Evolutionary conservation across 2,113 vertebrate genomes (phyloP).

Genomic region (Rhodinocichla rosea): DNA sequence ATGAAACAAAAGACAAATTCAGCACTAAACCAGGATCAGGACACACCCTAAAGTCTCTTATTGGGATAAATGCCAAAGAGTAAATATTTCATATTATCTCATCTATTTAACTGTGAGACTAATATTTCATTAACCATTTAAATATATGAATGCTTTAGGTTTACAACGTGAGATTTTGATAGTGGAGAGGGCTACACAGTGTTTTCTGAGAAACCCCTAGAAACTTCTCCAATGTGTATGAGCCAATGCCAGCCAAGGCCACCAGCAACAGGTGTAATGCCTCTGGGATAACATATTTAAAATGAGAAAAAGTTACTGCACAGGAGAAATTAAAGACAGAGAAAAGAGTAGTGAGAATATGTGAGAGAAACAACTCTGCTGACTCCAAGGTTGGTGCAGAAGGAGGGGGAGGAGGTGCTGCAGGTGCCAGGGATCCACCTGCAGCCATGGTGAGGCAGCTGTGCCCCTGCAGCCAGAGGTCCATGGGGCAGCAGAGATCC

Average conservation of each 20-base stretch:
- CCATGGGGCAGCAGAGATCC: background rate
- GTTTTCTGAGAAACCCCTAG: background rate
- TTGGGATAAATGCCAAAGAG: background rate
- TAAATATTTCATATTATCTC: background rate
- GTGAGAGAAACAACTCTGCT: background rate
- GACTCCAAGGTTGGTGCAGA: background rate
- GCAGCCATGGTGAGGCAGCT: background rate
- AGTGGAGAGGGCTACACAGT: background rate
- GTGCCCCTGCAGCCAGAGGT: background rate
- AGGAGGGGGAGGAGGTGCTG: background rate
- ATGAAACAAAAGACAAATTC: background rate
- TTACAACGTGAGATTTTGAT: background rate
- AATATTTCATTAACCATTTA: background rate
- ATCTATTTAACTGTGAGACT: background rate
- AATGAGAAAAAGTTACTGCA: background rate
- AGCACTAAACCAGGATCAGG: background rate
- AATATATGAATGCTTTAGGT: background rate
- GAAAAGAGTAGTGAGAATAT: background rate
- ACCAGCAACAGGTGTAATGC: background rate
- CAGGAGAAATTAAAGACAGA: background rate
- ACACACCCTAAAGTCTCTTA: background rate
- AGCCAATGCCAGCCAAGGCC: background rate
- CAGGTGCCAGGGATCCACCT: background rate
- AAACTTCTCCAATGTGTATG: background rate
- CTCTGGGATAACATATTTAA: background rate